Percentiles rank a stretch among this genome's conserved stretches.
phyloP scores from a whole-genome alignment of 2,113 vertebrate species.

The Zosterops lateralis region DNA sequence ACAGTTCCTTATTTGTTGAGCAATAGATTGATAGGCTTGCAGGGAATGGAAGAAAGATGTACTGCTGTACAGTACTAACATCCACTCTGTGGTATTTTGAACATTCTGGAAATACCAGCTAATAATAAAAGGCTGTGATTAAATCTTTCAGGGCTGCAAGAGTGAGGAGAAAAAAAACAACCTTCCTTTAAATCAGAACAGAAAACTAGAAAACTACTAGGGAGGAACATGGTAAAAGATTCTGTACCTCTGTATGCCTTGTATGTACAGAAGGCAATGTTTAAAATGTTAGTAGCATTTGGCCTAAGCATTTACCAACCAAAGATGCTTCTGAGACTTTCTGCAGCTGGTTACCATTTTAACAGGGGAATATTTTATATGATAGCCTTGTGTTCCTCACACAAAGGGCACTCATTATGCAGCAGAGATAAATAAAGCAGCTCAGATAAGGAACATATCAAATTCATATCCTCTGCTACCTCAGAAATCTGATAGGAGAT shows the following conservation, averaged over 20 bases:
- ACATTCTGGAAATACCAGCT: background rate
- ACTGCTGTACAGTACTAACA: background rate
- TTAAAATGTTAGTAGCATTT: background rate
- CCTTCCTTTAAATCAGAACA: background rate
- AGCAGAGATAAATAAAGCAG: slow-evolving; percentile 1
- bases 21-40: background rate
- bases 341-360: background rate
- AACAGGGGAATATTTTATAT: slow-evolving; percentile 2
- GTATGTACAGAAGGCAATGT: background rate
- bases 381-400: background rate
- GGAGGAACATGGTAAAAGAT: background rate
- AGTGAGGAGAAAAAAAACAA: background rate
- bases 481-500: slow-evolving; percentile 25
- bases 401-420: slow-evolving; percentile 50
- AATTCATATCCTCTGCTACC: slow-evolving; percentile 47
- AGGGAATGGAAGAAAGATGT: background rate
- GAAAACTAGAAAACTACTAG: background rate
- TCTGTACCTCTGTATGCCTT: background rate
- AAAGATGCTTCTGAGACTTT: slow-evolving; percentile 1
- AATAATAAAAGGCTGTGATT: background rate
- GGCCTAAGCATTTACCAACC: background rate
- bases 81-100: background rate
- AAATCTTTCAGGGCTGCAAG: background rate
- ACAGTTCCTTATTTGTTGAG: background rate
- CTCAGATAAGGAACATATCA: slow-evolving; percentile 36